Evolutionary conservation across 2,113 vertebrate genomes (phyloP).

Genomic region (Takifugu bimaculatus): DNA sequence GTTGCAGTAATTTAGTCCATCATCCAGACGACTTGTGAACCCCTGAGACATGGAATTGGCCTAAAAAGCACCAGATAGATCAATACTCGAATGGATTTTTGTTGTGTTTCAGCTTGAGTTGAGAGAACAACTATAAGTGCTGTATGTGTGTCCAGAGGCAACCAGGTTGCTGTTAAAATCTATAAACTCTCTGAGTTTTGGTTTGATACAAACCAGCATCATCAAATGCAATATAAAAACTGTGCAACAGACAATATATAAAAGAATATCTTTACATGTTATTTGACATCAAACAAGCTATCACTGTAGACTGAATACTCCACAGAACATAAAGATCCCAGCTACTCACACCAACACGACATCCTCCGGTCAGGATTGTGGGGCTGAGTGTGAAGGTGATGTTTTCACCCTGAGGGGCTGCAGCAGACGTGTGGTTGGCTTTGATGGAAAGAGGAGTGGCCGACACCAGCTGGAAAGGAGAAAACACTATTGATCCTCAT

Average conservation of each 20-base stretch:
- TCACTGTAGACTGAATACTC: background rate
- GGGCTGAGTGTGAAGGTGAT: constrained; percentile 13
- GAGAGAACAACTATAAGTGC: too few relatives aligned
- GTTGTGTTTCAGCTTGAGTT: background rate
- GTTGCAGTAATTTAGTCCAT: constrained; percentile 49
- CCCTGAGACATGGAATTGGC: constrained; percentile 25
- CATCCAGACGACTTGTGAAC: constrained; percentile 37
- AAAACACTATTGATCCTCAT: background rate
- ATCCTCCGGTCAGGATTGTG: constrained; percentile 6
- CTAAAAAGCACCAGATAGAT: background rate
- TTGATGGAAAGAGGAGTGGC: background rate
- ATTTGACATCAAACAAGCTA: background rate
- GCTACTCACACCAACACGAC: constrained; percentile 30
- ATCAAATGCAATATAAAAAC: too few relatives aligned
- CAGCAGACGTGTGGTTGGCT: constrained; percentile 42
- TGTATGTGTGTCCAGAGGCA: too few relatives aligned
- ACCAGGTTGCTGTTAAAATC: too few relatives aligned
- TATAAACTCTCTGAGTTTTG: too few relatives aligned
- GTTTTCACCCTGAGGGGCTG: constrained; percentile 14
- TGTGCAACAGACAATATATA: too few relatives aligned
- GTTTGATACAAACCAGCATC: too few relatives aligned
- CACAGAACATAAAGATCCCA: background rate
- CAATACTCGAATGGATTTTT: background rate
- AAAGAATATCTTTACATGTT: too few relatives aligned
- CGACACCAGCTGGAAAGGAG: constrained; percentile 31